A percentile compares a stretch with the other conserved stretches of the same genome.
phyloP scores from a whole-genome alignment of 2,797 vertebrate genomes.

The Enteromius paludinosus region DNA sequence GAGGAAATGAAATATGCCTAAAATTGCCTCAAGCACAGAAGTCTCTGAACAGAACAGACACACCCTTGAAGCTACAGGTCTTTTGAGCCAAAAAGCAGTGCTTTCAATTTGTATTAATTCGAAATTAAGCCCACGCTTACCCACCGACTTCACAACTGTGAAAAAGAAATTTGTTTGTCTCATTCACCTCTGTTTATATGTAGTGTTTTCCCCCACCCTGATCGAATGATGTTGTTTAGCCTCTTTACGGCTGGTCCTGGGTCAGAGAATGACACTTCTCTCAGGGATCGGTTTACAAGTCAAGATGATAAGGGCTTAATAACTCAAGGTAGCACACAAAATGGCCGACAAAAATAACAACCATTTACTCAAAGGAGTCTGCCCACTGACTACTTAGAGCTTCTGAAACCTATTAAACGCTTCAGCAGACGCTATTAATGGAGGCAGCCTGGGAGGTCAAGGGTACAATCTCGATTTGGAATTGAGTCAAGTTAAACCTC shows the following conservation, averaged over 20 bases:
- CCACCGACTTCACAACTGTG: not conserved
- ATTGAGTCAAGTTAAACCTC: slow-evolving; percentile 67
- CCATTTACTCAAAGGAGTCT: slow-evolving; percentile 60
- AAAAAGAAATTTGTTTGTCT: slow-evolving; percentile 24
- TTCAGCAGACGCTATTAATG: slow-evolving; percentile 64
- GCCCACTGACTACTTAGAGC: slow-evolving; percentile 62
- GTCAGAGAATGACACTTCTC: slow-evolving; percentile 54
- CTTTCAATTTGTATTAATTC: not conserved
- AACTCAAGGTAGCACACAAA: slow-evolving; percentile 59
- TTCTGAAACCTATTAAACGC: slow-evolving; percentile 66
- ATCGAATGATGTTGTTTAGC: slow-evolving; percentile 41
- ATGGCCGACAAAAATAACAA: slow-evolving; percentile 65
- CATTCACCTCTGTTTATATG: not conserved
- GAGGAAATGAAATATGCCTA: slow-evolving; percentile 67
- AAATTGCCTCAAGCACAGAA: slow-evolving; percentile 19
- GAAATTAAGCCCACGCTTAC: not conserved
- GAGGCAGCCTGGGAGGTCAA: slow-evolving; percentile 62
- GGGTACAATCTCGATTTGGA: slow-evolving; percentile 63
- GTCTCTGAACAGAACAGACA: slow-evolving; percentile 31
- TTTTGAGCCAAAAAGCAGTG: slow-evolving; percentile 11
- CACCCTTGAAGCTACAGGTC: slow-evolving; percentile 30
- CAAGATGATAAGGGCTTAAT: slow-evolving; percentile 60
- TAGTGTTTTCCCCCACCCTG: not conserved
- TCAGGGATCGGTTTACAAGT: slow-evolving; percentile 56
- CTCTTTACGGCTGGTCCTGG: slow-evolving; percentile 45